Evolutionary conservation across 2,888 invertebrate genomes (phyloP).

Genomic region (Drosophila longiperda): DNA sequence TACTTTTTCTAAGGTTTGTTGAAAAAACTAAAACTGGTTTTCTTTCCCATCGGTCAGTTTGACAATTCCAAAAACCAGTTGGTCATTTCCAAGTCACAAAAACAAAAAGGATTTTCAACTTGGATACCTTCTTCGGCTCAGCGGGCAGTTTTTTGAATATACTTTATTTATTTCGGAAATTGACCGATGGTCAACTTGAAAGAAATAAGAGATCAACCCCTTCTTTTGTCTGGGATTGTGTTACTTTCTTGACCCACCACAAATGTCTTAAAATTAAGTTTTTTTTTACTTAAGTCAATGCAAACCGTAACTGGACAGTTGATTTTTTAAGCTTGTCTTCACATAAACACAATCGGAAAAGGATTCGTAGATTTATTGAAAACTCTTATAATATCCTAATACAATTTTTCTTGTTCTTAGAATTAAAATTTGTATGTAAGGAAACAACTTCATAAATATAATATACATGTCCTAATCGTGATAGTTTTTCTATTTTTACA

Average conservation of each 20-base stretch:
- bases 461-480: no score
- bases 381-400: no score
- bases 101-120: neutral
- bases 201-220: neutral
- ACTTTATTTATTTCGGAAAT: neutral
- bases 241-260: neutral
- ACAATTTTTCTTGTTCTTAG: no score
- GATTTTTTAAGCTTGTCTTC: no score
- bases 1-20: slow-evolving; percentile 25
- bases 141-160: neutral
- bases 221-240: neutral
- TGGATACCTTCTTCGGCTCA: neutral
- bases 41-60: slow-evolving; percentile 54
- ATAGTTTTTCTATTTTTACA: no score
- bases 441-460: no score
- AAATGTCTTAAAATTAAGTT: neutral
- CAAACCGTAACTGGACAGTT: neutral
- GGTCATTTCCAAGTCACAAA: slow-evolving; percentile 22
- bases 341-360: no score
- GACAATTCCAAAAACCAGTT: slow-evolving; percentile 56
- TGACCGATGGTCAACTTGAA: neutral
- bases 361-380: no score
- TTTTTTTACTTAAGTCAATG: neutral
- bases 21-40: slow-evolving; percentile 52
- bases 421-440: no score